Evolutionary conservation across 2,888 invertebrate genomes (phyloP).

Genomic region (Eilema caniola): DNA sequence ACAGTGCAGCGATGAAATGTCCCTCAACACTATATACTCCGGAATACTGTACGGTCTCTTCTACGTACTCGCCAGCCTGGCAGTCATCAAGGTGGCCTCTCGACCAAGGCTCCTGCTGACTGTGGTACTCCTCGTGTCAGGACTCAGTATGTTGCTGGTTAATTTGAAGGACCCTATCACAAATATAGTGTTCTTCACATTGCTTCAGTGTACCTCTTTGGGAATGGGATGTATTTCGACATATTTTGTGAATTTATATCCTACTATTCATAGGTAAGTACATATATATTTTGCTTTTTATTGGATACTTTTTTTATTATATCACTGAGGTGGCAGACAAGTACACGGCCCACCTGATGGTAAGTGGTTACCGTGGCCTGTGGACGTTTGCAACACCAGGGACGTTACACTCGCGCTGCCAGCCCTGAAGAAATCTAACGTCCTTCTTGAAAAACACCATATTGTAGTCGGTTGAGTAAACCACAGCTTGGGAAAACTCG

Average conservation of each 20-base stretch:
- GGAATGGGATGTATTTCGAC: constrained; percentile 62
- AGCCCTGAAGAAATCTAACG: too few relatives aligned
- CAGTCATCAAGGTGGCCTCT: constrained; percentile 72
- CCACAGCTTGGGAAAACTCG: too few relatives aligned
- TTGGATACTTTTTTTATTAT: too few relatives aligned
- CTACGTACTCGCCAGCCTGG: constrained; percentile 84
- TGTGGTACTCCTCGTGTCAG: constrained; percentile 75
- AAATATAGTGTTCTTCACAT: constrained; percentile 62
- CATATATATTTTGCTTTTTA: too few relatives aligned
- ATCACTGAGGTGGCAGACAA: too few relatives aligned
- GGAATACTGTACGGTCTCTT: constrained; percentile 87
- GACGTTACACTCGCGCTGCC: too few relatives aligned
- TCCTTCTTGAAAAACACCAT: too few relatives aligned
- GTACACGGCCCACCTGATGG: too few relatives aligned
- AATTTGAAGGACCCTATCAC: constrained; percentile 67
- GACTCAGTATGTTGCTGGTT: constrained; percentile 83
- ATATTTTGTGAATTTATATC: constrained; percentile 71
- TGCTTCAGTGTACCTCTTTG: constrained; percentile 60
- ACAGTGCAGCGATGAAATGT: constrained; percentile 70
- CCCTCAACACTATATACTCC: constrained; percentile 85
- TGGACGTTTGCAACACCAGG: too few relatives aligned
- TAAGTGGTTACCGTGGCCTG: too few relatives aligned
- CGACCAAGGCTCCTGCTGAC: constrained; percentile 82
- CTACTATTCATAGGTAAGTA: constrained; percentile 67
- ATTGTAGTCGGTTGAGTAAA: too few relatives aligned